Conservation (phyloP, 92 coral and sea anemone genomes). For the Epizoanthus rinbou region DNA sequence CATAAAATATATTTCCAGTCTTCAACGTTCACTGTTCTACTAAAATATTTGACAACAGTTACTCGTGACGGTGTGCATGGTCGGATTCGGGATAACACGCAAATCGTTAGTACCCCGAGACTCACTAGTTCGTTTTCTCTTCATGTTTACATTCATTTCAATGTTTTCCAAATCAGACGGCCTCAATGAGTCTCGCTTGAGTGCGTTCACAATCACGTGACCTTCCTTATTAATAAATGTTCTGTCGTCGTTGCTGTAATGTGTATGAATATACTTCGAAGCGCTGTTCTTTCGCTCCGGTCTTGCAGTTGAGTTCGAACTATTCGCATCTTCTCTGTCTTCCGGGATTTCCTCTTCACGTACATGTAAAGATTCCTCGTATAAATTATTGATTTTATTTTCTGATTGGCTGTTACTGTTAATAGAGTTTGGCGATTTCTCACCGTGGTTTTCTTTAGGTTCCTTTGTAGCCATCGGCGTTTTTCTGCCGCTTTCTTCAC, state of each 20-base stretch:
- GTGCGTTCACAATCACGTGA: conserved; percentile 22
- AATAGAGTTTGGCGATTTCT: not conserved
- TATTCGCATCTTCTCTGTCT: conserved; percentile 7
- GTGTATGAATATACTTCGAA: conserved; percentile 67
- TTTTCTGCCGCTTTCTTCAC: conserved; percentile 19
- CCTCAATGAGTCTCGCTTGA: conserved; percentile 60
- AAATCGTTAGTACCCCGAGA: conserved; percentile 54
- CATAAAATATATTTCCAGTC: too few relatives aligned
- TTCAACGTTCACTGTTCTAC: not conserved
- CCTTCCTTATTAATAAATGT: conserved; percentile 46
- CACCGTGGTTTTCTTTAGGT: not conserved
- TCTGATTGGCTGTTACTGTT: conserved; percentile 7
- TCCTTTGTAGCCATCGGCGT: not conserved
- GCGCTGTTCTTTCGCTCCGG: conserved; percentile 75
- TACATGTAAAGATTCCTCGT: not conserved
- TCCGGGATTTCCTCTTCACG: not conserved
- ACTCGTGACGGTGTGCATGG: conserved; percentile 78
- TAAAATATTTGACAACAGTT: conserved; percentile 95
- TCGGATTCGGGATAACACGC: conserved; percentile 61
- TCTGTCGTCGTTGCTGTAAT: conserved; percentile 51
- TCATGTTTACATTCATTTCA: conserved; percentile 72
- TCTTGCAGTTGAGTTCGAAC: not conserved
- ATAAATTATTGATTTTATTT: not conserved
- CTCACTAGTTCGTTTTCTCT: conserved; percentile 55
- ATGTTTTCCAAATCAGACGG: conserved; percentile 68